Conservation (phyloP, 2,797 vertebrate genomes). For the Acrossocheilus wenchowensis region DNA sequence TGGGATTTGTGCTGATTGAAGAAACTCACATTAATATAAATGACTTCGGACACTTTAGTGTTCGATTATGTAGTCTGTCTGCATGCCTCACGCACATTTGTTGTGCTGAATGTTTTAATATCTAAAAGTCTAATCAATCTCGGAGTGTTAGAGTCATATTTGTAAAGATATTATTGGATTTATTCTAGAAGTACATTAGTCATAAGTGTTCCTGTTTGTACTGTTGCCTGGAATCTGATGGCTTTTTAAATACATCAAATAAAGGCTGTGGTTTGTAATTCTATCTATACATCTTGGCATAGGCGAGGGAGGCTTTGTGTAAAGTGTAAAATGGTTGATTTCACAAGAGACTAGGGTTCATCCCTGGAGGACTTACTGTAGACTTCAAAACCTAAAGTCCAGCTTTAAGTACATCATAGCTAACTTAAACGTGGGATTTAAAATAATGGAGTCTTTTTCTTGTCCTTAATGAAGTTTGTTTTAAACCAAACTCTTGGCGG, state of each 20-base stretch:
- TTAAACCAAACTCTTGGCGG: neutral
- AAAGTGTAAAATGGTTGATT: constrained; percentile 32
- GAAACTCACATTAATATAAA: neutral
- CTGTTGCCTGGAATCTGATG: neutral
- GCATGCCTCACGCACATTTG: neutral
- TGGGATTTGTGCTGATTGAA: neutral
- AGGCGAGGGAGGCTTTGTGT: neutral
- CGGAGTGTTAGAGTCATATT: neutral
- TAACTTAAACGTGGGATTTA: neutral
- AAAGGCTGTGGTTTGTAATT: constrained; percentile 21
- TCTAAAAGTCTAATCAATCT: neutral
- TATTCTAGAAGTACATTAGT: neutral
- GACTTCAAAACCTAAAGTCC: neutral
- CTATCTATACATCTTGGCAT: constrained; percentile 5
- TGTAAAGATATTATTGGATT: constrained; percentile 2
- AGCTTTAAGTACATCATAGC: neutral
- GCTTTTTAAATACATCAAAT: constrained; percentile 17
- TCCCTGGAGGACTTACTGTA: neutral
- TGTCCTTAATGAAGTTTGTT: neutral
- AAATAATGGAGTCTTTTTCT: neutral
- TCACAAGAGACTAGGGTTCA: neutral
- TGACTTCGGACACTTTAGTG: neutral
- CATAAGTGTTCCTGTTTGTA: constrained; percentile 7
- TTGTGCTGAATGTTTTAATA: neutral
- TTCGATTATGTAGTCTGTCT: neutral